Conservation (phyloP, 2,797 vertebrate species). For the Siniperca obscura region DNA sequence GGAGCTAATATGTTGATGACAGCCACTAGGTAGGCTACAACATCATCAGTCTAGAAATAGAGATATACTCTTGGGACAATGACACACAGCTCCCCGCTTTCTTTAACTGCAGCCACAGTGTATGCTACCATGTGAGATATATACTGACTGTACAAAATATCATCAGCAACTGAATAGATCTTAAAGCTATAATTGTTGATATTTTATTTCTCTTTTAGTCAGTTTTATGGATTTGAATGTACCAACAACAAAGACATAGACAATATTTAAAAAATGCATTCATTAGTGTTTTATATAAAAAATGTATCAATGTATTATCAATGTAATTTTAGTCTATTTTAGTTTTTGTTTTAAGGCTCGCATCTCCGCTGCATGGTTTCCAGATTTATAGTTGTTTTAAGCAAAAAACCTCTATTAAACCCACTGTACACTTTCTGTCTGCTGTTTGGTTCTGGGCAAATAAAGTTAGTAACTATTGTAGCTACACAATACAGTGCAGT, state of each 20-base stretch:
- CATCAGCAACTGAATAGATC: background rate
- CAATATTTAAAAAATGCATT: background rate
- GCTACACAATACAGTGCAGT: background rate
- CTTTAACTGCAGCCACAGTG: constrained; percentile 1
- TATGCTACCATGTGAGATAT: background rate
- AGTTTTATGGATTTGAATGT: background rate
- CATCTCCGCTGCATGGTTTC: background rate
- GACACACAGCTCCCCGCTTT: background rate
- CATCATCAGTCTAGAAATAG: constrained; percentile 18
- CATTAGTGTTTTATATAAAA: background rate
- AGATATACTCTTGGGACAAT: constrained; percentile 23
- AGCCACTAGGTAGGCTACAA: constrained; percentile 10
- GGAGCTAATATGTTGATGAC: constrained; percentile 35
- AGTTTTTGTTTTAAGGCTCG: background rate
- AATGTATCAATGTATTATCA: too few relatives aligned
- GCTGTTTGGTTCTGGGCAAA: background rate
- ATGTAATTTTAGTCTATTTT: background rate
- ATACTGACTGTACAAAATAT: background rate
- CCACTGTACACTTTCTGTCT: background rate
- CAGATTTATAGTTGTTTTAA: background rate
- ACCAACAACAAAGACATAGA: background rate
- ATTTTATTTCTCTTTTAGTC: background rate
- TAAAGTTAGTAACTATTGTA: background rate
- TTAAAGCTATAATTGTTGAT: background rate
- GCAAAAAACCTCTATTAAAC: background rate